A percentile compares a stretch with the other conserved stretches of the same genome.
These are phyloP conservation scores for Willisornis vidua DNA, from an alignment of 2,113 vertebrate species.

Conservation along the genomic window DNA sequence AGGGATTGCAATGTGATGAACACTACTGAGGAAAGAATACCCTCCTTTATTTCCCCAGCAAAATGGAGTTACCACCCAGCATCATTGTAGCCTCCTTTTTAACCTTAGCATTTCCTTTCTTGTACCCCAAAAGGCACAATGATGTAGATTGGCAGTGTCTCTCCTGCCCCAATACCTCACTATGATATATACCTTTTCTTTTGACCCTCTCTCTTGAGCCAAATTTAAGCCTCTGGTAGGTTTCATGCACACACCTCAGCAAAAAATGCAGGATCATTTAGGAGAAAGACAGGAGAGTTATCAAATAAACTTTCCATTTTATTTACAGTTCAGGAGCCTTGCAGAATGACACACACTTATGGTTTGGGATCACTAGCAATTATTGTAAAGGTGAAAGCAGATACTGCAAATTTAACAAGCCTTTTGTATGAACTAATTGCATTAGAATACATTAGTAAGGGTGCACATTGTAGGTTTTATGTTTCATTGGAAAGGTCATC, in stretches of 20 bases:
- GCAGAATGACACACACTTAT: slow-evolving; percentile 52
- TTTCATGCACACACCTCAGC: background rate
- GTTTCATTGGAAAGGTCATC: slow-evolving; percentile 82
- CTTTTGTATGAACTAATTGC: slow-evolving; percentile 93
- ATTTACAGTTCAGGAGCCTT: slow-evolving; percentile 57
- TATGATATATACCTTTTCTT: background rate
- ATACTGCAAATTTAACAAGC: slow-evolving; percentile 89
- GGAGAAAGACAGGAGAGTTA: background rate
- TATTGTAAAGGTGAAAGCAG: slow-evolving; percentile 75
- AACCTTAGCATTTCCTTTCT: background rate
- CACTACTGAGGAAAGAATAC: background rate
- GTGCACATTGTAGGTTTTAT: slow-evolving; percentile 85
- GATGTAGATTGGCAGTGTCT: background rate
- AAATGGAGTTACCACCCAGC: background rate
- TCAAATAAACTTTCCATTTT: slow-evolving; percentile 60
- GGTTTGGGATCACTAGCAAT: slow-evolving; percentile 70
- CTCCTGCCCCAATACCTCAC: background rate
- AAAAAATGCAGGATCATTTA: background rate
- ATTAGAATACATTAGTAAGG: slow-evolving; percentile 90
- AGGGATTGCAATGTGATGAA: background rate
- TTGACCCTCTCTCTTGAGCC: background rate
- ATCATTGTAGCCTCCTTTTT: background rate
- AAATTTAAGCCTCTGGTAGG: background rate
- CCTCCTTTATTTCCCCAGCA: background rate
- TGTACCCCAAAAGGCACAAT: background rate